Evolutionary conservation across 2,888 invertebrate species (phyloP), one percentile per base, ranked within the genome.

Genomic region (Erebia palarica): DNA sequence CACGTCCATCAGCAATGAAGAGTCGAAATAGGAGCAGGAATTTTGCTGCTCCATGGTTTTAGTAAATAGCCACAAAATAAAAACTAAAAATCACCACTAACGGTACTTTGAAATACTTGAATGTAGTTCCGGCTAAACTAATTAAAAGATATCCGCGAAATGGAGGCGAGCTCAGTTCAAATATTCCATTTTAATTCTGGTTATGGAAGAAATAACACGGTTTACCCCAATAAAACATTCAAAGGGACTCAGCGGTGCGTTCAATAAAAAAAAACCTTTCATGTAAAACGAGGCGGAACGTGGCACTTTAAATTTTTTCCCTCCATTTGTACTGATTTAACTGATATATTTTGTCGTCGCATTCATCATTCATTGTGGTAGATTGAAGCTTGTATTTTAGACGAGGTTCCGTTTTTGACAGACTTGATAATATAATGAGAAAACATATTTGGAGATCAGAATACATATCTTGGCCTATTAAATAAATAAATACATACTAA

Each of bases 161-260:
- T 53, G 27, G 64, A 64, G 10, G 51, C 36, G 36, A 51, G 36
- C 27, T n/a, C 16, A 65, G 53, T 65, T 53, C 36, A 65, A 53
- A 65, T 42, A 65, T 65, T 36, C 44, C 61, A 61, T 68, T 65
- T 59, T 58, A 63, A 71, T 27, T 68, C 59, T 75, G 75, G 77
- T 81, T 83, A 80, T 80, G 82, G 79, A 75, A 79, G 75, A 81
- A 84, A 83, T 85, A 80, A 84, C 81, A 83, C 80, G 78, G 78
- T 83, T 81, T 80, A 80, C 79, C 79, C 75, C 79, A 78, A 82
- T 86, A 80, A 84, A 86, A 85, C 84, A 84, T 86, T 85, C 83
- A 86, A 81, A 82, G 83, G 82, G 84, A 86, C 83, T 84, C 84
- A 84, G 78, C 81, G 81, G 79, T 80, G 81, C 80, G 79, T 83